Evolutionary conservation across 2,797 vertebrate genomes (phyloP).

Genomic region (Pogonophryne albipinna): DNA sequence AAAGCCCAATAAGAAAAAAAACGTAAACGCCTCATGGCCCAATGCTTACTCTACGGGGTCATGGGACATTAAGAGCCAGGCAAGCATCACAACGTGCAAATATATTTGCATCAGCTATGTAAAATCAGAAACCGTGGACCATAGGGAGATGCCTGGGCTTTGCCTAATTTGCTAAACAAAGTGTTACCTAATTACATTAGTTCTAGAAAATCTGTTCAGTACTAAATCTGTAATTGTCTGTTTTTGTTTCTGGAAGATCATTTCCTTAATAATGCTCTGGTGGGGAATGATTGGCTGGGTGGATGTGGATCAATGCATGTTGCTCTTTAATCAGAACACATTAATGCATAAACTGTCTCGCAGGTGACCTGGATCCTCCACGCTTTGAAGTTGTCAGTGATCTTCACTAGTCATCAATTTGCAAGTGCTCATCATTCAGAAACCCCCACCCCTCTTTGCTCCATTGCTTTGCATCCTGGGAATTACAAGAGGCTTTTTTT

Average conservation of each 20-base stretch:
- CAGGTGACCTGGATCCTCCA: slow-evolving; percentile 78
- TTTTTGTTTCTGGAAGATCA: slow-evolving; percentile 29
- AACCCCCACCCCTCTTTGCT: slow-evolving; percentile 51
- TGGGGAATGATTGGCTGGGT: slow-evolving; percentile 22
- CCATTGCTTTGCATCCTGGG: slow-evolving; percentile 63
- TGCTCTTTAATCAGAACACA: slow-evolving; percentile 71
- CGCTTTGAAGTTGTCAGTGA: slow-evolving; percentile 79
- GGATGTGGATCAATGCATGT: slow-evolving; percentile 53
- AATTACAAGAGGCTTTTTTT: slow-evolving; percentile 58
- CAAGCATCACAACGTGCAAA: slow-evolving; percentile 59
- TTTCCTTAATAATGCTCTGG: slow-evolving; percentile 25
- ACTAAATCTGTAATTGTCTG: slow-evolving; percentile 26
- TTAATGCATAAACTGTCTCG: slow-evolving; percentile 68
- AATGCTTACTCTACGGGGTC: slow-evolving; percentile 52
- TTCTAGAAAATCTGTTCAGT: slow-evolving; percentile 5
- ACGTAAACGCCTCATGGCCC: slow-evolving; percentile 38
- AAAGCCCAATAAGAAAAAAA: not conserved
- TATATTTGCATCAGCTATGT: slow-evolving; percentile 59
- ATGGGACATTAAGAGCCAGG: slow-evolving; percentile 48
- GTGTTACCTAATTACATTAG: slow-evolving; percentile 28
- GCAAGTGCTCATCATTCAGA: slow-evolving; percentile 72
- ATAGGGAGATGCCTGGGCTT: slow-evolving; percentile 15
- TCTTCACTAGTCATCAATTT: slow-evolving; percentile 80
- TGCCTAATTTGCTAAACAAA: slow-evolving; percentile 54
- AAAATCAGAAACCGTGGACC: slow-evolving; percentile 49